These are phyloP conservation scores for Dolomedes plantarius DNA, from an alignment of 2,888 invertebrate species.

Conservation along the genomic window DNA sequence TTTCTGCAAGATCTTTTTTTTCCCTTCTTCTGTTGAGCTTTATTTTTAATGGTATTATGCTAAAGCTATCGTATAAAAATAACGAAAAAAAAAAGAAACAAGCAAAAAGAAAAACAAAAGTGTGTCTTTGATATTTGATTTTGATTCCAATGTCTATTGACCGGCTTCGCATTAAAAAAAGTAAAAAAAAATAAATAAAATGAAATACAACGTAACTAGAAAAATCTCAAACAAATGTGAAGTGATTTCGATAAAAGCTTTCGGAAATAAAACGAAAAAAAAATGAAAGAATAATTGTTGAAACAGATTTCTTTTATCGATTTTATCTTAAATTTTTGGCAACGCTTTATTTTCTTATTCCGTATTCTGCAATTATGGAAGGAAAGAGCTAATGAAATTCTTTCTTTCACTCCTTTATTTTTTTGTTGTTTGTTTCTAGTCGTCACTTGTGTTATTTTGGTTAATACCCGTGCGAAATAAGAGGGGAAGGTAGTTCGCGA, in stretches of 20 bases:
- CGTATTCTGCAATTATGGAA: background rate
- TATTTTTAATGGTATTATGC: background rate
- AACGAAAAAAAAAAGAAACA: background rate
- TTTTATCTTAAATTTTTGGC: background rate
- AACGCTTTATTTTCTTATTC: background rate
- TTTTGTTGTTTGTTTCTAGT: no score
- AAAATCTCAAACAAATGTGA: background rate
- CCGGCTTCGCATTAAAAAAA: background rate
- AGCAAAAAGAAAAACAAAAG: background rate
- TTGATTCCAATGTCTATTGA: slow-evolving; percentile 5
- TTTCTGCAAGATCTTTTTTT: background rate
- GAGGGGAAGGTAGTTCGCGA: no score
- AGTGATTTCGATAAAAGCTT: slow-evolving; percentile 16
- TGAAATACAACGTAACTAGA: background rate
- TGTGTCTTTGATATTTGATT: background rate
- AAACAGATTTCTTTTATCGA: slow-evolving; percentile 6
- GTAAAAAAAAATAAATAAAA: background rate
- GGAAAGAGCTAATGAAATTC: background rate
- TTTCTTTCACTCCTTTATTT: background rate
- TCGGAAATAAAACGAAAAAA: background rate
- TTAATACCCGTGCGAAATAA: no score
- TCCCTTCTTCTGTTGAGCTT: background rate
- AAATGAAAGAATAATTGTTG: background rate
- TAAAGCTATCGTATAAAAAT: background rate
- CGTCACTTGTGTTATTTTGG: no score